phyloP scores from a whole-genome alignment of 2,797 vertebrate genomes.

The Xiphophorus birchmanni region DNA sequence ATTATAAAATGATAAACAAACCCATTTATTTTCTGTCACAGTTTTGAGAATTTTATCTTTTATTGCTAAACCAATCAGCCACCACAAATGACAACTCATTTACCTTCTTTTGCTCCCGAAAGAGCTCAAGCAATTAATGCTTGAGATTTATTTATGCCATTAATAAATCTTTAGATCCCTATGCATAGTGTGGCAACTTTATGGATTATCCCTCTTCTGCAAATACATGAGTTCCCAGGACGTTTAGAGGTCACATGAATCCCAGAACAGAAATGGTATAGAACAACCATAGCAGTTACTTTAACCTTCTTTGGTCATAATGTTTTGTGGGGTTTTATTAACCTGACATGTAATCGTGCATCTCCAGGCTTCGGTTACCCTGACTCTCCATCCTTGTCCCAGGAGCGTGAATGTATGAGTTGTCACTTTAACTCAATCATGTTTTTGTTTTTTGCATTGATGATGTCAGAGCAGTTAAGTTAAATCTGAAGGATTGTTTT shows the following conservation, averaged over 20 bases:
- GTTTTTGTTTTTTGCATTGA: not conserved
- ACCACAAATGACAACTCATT: not conserved
- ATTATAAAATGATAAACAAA: not conserved
- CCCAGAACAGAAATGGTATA: not conserved
- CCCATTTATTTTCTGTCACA: not conserved
- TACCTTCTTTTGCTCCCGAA: not conserved
- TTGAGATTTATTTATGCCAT: not conserved
- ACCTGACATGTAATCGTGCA: not conserved
- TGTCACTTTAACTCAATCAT: not conserved
- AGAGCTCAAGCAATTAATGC: not conserved
- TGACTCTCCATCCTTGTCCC: not conserved
- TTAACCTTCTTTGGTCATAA: not conserved
- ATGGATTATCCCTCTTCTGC: not conserved
- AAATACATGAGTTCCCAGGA: not conserved
- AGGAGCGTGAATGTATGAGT: not conserved
- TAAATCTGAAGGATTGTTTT: constrained; percentile 20
- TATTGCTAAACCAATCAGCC: not conserved
- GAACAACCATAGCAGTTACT: not conserved
- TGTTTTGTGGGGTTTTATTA: not conserved
- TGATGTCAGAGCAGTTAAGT: constrained; percentile 5
- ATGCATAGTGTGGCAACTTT: not conserved
- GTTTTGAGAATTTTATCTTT: not conserved
- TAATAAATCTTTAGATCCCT: not conserved
- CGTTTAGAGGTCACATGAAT: not conserved
- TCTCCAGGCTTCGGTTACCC: not conserved